Evolutionary conservation across 2,113 vertebrate species (phyloP), one percentile per base, ranked within the genome.

Genomic region (Bothrops jararaca): DNA sequence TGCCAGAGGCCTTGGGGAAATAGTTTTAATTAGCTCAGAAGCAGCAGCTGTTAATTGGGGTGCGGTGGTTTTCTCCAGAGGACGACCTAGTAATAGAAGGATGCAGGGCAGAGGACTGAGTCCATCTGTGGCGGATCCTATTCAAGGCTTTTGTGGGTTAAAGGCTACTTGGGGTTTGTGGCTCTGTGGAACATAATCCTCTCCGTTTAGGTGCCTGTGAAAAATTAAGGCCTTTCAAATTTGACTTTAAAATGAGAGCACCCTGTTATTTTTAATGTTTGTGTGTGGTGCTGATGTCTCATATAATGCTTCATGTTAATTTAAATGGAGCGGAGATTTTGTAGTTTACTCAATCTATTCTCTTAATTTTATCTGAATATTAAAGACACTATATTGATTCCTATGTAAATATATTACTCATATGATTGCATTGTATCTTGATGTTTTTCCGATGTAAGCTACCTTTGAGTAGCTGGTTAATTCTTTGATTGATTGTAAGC

Each of bases 381-480:
- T 29, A 24, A 50, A 86, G 15, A 39, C 6, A 26, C 29, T 15
- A 34, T 90, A 89, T 15, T 22, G 90, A 39, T 42, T 90, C n/a
- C 45, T n/a, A 0, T 53, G 23, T 57, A 39, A 45, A 92, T 86
- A 58, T 58, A 26, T 23, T 24, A 53, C 45, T 85, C 29, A 50
- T 58, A 23, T 58, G 11, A 39, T 52, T 86, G 54, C 52, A 50
- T 90, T 60, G 54, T 86, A 52, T 89, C 45, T n/a, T n/a, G 56
- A 93, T 86, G 88, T 54, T 42, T 10, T 48, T 86, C 42, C 48
- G 3, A 50, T 90, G 60, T 45, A 90, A 42, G 15, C 56, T 64
- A 89, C 10, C 42, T 90, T 90, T 89, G 54, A 85, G 29, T 89
- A 92, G 39, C 34, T 88, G 54, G 42, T 92, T 89, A 92, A 89